Percentiles rank a stretch among this genome's conserved stretches.
These are phyloP conservation scores for Clunio marinus DNA, from an alignment of 2,888 invertebrate genomes.

Conservation along the genomic window DNA sequence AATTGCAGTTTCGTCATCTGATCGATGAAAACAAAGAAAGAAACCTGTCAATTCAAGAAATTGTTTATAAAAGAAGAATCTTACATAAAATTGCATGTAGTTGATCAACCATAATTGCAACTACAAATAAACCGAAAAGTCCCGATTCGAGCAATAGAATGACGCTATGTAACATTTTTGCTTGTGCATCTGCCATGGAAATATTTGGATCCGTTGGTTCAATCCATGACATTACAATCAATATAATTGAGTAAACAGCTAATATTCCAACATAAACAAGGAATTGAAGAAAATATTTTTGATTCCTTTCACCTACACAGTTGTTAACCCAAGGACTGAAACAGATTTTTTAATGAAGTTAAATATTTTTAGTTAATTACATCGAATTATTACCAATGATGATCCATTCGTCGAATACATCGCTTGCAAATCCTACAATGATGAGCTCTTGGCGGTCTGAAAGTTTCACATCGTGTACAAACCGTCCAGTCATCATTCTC, in stretches of 20 bases:
- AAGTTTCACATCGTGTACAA: constrained; percentile 74
- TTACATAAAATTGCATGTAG: constrained; percentile 63
- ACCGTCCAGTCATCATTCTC: constrained; percentile 71
- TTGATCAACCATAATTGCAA: constrained; percentile 82
- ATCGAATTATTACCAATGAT: constrained; percentile 8
- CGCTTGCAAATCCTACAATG: constrained; percentile 83
- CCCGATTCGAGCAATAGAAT: constrained; percentile 74
- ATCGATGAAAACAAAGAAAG: too few species aligned
- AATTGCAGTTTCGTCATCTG: constrained; percentile 74
- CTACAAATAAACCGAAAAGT: constrained; percentile 82
- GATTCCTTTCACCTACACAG: constrained; percentile 87
- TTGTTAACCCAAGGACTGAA: constrained; percentile 92
- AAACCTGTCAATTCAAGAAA: too few species aligned
- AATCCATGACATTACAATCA: constrained; percentile 70
- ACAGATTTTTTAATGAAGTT: background rate
- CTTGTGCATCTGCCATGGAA: constrained; percentile 62
- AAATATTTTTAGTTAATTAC: background rate
- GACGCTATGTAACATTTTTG: constrained; percentile 78
- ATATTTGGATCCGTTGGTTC: constrained; percentile 64
- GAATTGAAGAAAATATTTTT: constrained; percentile 88
- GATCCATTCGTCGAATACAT: constrained; percentile 59
- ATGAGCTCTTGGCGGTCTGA: constrained; percentile 78
- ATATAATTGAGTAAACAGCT: constrained; percentile 62
- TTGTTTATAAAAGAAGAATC: background rate
- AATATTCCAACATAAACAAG: constrained; percentile 70